Percentiles rank a stretch among this genome's conserved stretches.
These are phyloP conservation scores for cattle (Bos taurus) DNA, from an alignment of 2,113 vertebrate genomes.

Conservation along the genomic window DNA sequence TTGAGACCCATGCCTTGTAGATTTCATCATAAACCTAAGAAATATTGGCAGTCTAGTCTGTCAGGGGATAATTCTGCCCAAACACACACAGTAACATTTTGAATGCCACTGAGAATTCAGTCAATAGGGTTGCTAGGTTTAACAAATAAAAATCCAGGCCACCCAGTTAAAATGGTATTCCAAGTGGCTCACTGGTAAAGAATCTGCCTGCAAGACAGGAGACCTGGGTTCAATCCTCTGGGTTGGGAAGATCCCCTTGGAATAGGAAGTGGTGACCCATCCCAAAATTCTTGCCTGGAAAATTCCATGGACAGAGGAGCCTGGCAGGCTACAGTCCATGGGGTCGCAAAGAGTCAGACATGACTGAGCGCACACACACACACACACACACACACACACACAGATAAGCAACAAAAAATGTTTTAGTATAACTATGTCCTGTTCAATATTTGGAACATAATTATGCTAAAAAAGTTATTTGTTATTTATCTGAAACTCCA, in stretches of 20 bases:
- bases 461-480: background rate
- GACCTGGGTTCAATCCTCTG: background rate
- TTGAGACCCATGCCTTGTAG: background rate
- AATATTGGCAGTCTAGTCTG: background rate
- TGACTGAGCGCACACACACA: background rate
- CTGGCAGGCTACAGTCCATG: background rate
- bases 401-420: background rate
- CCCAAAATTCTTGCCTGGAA: background rate
- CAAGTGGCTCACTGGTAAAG: background rate
- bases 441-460: background rate
- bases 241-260: background rate
- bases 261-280: background rate
- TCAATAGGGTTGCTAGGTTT: background rate
- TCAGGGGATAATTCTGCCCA: background rate
- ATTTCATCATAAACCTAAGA: background rate
- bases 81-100: background rate
- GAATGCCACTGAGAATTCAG: background rate
- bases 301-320: background rate
- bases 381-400: background rate
- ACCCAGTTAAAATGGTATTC: background rate
- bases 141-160: background rate
- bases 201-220: background rate
- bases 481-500: background rate
- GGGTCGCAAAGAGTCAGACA: background rate
- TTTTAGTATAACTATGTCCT: background rate